These are phyloP conservation scores for Alexandromys fortis DNA, from an alignment of 2,113 vertebrate genomes.

Conservation along the genomic window DNA sequence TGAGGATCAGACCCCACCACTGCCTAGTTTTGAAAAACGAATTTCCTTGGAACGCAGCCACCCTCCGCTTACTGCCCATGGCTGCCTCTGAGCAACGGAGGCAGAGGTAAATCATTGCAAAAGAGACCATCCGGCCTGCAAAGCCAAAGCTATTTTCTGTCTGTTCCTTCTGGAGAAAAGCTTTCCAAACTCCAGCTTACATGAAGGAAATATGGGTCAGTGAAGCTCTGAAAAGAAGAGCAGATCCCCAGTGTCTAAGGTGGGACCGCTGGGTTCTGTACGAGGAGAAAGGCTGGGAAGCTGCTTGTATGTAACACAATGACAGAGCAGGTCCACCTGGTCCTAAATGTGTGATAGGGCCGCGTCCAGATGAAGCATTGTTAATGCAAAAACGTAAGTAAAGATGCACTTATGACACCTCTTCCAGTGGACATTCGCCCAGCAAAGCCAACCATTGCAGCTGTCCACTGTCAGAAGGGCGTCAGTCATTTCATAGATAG, in stretches of 20 bases:
- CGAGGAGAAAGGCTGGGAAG: neutral
- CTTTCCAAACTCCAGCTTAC: neutral
- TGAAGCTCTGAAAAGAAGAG: neutral
- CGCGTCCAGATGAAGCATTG: neutral
- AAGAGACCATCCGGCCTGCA: neutral
- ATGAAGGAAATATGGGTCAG: neutral
- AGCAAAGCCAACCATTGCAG: neutral
- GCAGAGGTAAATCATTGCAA: neutral
- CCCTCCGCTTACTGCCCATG: neutral
- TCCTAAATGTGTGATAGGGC: neutral
- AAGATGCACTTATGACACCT: neutral
- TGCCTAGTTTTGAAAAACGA: neutral
- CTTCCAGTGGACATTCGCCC: no score
- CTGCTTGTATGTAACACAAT: neutral
- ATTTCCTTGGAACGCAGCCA: neutral
- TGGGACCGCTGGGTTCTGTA: neutral
- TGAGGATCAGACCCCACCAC: neutral
- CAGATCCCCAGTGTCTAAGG: neutral
- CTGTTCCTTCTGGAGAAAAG: neutral
- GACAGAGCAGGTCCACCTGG: neutral
- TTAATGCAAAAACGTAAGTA: neutral
- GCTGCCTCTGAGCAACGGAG: neutral
- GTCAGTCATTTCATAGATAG: neutral
- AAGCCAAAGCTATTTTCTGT: constrained; percentile 1
- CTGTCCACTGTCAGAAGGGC: neutral